Evolutionary conservation across 2,888 invertebrate genomes (phyloP), one percentile per base, ranked within the genome.

Genomic region (Pseudanteris insignis): DNA sequence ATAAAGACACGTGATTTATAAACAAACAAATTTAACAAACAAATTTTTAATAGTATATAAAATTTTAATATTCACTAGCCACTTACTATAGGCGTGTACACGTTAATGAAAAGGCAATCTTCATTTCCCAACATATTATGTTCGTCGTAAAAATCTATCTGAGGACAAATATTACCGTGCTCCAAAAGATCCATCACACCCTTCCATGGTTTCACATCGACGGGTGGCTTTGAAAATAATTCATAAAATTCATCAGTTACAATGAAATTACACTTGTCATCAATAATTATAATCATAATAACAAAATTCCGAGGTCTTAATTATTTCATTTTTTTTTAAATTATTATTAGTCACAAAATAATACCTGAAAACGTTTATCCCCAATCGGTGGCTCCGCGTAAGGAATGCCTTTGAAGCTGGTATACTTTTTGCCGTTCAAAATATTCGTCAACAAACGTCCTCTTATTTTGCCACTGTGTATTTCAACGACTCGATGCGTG

Each of bases 61-160:
- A n/a, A n/a, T n/a, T n/a, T n/a, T n/a, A n/a, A n/a, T n/a, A n/a
- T n/a, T n/a, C 3, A 7, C n/a, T n/a, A n/a, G n/a, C n/a, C n/a
- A 13, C 14, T 64, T 64, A 70, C 72, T 36, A 63, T 33, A 5
- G 73, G 71, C 1, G 67, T 68, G 32, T 59, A 71, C n/a, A 75
- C 70, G 28, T 72, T 71, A 1, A 74, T 13, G 15, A 64, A 67
- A 14, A 74, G 36, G 47, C 74, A 74, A 37, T 74, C 69, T 37
- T 74, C 74, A 0, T 64, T 28, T 4, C 74, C 74, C 8, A 6
- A 6, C n/a, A 26, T 34, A 11, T 15, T 25, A 15, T 15, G n/a
- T 3, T 32, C 33, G 2, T 32, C 14, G 3, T 24, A 6, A 21
- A 41, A 41, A 18, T 41, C 18, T 30, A 30, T 30, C 40, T 71